Evolutionary conservation across 2,113 vertebrate species (phyloP), one percentile per base, ranked within the genome.

Genomic region (Columbina picui): DNA sequence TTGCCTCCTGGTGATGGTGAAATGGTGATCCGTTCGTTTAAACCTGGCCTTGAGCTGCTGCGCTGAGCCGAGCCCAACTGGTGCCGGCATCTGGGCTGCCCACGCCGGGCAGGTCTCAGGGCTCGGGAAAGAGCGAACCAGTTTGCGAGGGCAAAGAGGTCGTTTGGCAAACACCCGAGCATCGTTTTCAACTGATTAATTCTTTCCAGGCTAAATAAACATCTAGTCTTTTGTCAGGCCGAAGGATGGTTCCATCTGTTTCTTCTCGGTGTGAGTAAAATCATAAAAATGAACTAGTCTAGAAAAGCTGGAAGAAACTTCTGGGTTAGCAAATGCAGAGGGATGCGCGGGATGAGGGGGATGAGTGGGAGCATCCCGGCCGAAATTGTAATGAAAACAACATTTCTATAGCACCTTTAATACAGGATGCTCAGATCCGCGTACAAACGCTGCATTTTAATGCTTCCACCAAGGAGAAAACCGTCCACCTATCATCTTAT

Each of bases 71-170:
- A n/a, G 32, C 77, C 94, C 97, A 96, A 96, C 91, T 96, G 95
- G 56, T 81, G 77, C 64, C 5, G 18, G 90, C 97, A 97, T 95
- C 96, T 97, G 97, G 94, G 94, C 96, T 94, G 87, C 57, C 69
- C 64, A 1, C 6, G 1, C 90, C 22, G 61, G 90, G 75, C 74
- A 92, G 71, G 57, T 94, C 96, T 84, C 79, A 0, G 67, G 59
- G 80, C 90, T 76, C 38, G 0, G 56, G 39, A 87, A 87, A 75
- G 89, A 89, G 32, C 11, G 14, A 60, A 60, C 43, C 1, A 5
- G 47, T 92, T 94, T 90, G 47, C 3, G 26, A 34, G 93, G 88
- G 83, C 95, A 63, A 22, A 75, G 90, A 93, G 97, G 96, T 95
- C 86, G 6, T 56, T 95, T 96, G 96, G 96, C 97, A 96, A 86